A percentile compares a stretch with the other conserved stretches of the same genome.
phyloP scores from a whole-genome alignment of 2,113 vertebrate species.

The Gorsachius goisagi region DNA sequence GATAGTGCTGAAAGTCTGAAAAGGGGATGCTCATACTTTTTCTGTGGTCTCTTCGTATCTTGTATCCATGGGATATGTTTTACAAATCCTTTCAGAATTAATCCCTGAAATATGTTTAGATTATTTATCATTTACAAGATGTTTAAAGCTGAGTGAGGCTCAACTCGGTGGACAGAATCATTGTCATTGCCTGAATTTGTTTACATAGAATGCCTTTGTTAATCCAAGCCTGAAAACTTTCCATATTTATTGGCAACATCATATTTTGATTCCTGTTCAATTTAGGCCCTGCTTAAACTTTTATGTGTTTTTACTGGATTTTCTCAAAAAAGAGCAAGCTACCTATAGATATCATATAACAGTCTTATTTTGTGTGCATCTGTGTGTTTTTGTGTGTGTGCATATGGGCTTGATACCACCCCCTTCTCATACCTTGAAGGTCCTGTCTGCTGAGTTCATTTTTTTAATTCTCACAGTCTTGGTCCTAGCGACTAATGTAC shows the following conservation, averaged over 20 bases:
- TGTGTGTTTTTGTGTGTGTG: not conserved
- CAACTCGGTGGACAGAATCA: not conserved
- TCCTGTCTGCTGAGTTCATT: not conserved
- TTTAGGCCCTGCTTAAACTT: not conserved
- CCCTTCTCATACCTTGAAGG: not conserved
- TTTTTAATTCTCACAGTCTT: not conserved
- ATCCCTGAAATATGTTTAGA: not conserved
- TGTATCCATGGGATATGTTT: not conserved
- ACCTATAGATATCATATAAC: not conserved
- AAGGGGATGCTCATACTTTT: not conserved
- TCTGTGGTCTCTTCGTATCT: not conserved
- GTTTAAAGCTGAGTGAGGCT: not conserved
- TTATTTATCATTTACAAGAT: not conserved
- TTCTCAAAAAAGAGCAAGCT: not conserved
- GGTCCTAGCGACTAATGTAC: not conserved
- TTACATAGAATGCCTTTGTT: not conserved
- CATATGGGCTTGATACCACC: not conserved
- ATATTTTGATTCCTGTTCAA: not conserved
- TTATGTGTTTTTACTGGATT: not conserved
- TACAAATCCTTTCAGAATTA: not conserved
- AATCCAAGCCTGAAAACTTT: not conserved
- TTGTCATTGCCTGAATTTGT: not conserved
- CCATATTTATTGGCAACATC: not conserved
- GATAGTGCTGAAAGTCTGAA: not conserved
- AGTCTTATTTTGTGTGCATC: not conserved